These are phyloP conservation scores for Xestobium rufovillosum DNA, from an alignment of 2,888 invertebrate genomes.

Conservation along the genomic window DNA sequence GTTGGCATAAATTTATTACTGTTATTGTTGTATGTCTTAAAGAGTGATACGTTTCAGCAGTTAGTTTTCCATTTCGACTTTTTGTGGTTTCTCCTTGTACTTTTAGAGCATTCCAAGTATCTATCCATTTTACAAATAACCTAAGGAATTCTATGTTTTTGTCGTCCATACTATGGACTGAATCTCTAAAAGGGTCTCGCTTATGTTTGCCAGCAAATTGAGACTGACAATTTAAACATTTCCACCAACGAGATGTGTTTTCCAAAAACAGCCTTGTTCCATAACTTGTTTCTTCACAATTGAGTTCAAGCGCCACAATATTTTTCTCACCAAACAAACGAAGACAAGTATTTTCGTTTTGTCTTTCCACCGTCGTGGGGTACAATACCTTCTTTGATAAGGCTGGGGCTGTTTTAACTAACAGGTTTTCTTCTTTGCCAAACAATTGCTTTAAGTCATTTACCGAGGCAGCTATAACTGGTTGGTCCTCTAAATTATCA, in stretches of 20 bases:
- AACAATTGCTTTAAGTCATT: background rate
- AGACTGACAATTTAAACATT: background rate
- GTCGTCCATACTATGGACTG: background rate
- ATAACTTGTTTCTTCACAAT: no score
- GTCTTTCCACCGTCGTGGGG: background rate
- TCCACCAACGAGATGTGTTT: background rate
- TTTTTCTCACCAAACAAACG: background rate
- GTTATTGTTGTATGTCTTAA: no score
- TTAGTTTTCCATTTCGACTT: no score
- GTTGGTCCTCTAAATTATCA: no score
- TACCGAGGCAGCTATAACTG: no score
- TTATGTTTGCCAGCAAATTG: background rate
- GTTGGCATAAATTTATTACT: no score
- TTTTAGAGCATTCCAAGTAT: no score
- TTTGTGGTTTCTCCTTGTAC: no score
- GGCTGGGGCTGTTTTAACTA: slow-evolving; percentile 1
- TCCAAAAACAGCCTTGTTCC: background rate
- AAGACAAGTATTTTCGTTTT: background rate
- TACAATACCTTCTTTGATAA: background rate
- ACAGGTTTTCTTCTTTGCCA: background rate
- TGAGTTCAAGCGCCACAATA: background rate
- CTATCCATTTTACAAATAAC: no score
- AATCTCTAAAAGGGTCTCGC: background rate
- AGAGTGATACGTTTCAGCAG: no score
- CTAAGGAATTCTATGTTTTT: slow-evolving; percentile 1